Evolutionary conservation across 2,888 invertebrate species (phyloP).

Genomic region (Argyra leucocephala): DNA sequence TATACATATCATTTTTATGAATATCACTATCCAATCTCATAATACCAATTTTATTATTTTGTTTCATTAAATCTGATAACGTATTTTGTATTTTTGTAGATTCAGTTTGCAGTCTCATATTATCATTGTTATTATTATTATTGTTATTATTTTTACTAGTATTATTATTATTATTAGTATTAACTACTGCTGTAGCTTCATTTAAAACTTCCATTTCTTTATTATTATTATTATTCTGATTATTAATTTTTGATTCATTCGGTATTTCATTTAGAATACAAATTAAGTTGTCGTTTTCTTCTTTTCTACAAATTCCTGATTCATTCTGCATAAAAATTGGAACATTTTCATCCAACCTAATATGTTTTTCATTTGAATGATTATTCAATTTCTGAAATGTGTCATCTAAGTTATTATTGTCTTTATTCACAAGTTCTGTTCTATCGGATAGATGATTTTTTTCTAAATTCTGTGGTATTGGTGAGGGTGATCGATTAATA

Average conservation of each 20-base stretch:
- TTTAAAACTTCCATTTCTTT: no score
- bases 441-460: background rate
- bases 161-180: no score
- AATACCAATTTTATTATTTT: no score
- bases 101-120: no score
- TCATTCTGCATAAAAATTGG: background rate
- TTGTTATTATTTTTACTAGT: no score
- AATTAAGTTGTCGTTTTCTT: background rate
- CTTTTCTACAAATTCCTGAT: background rate
- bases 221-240: no score
- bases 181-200: no score
- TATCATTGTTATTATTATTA: no score
- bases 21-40: no score
- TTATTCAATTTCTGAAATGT: background rate
- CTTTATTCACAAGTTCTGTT: background rate
- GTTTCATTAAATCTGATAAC: no score
- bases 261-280: background rate
- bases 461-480: background rate
- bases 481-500: constrained; percentile 31
- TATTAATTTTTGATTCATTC: background rate
- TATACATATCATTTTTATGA: no score
- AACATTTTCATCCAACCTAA: background rate
- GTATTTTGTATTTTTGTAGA: no score
- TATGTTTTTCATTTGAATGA: background rate
- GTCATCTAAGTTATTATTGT: background rate